These are phyloP conservation scores for Oegoconia quadripuncta DNA, from an alignment of 2,888 invertebrate genomes.

Conservation along the genomic window DNA sequence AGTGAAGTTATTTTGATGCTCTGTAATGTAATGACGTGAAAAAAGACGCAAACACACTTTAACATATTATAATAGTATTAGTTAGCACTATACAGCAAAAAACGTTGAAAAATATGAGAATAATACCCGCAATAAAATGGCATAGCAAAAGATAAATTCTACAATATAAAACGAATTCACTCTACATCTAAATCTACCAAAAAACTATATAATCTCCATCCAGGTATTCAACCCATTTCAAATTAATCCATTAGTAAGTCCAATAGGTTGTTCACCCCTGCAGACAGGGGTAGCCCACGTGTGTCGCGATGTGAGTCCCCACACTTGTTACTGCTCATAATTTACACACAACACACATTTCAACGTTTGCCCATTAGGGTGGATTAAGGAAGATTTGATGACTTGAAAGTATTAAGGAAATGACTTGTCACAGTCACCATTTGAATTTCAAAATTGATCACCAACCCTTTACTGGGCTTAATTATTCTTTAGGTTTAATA, in stretches of 20 bases:
- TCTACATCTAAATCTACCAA: slow-evolving; percentile 15
- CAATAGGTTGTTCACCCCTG: slow-evolving; percentile 38
- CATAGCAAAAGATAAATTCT: too few species aligned
- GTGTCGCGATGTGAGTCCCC: slow-evolving; percentile 38
- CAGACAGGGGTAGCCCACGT: slow-evolving; percentile 36
- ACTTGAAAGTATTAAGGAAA: slow-evolving; percentile 57
- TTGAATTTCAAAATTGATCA: too few species aligned
- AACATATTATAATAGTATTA: too few species aligned
- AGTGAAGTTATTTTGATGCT: too few species aligned
- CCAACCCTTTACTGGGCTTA: too few species aligned
- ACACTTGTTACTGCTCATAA: slow-evolving; percentile 59
- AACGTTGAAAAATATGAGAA: too few species aligned
- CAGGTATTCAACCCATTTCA: slow-evolving; percentile 41
- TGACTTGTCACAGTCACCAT: slow-evolving; percentile 46
- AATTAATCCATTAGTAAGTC: neutral
- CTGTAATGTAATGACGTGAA: too few species aligned
- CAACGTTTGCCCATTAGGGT: slow-evolving; percentile 60
- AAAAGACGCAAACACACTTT: too few species aligned
- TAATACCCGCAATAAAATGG: too few species aligned
- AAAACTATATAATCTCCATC: slow-evolving; percentile 15
- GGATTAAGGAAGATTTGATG: slow-evolving; percentile 63
- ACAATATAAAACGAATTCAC: slow-evolving; percentile 5
- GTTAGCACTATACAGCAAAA: too few species aligned
- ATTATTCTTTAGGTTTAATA: too few species aligned
- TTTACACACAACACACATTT: slow-evolving; percentile 53